Conservation (phyloP, 2,113 vertebrate species). For the Casuarius casuarius region DNA sequence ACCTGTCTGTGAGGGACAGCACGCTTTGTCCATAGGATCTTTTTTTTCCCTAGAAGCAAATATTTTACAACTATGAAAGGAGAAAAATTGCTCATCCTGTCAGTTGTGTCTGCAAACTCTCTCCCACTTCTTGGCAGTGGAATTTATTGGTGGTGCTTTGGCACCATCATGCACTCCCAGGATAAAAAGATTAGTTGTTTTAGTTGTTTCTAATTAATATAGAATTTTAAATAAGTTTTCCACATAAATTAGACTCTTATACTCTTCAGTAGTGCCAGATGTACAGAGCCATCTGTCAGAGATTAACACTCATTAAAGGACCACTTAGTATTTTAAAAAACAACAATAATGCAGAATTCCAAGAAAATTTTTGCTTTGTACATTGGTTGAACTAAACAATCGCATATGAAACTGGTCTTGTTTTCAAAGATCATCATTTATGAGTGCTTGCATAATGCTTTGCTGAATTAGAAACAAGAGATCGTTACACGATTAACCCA, state of each 20-base stretch:
- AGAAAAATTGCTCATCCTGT: background rate
- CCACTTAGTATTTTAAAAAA: background rate
- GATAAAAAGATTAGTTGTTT: constrained; percentile 51
- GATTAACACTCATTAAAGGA: constrained; percentile 48
- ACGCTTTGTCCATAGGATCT: background rate
- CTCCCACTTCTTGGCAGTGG: constrained; percentile 12
- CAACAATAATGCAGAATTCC: background rate
- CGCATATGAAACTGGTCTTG: constrained; percentile 10
- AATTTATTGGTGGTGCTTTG: constrained; percentile 52
- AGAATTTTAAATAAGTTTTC: constrained; percentile 47
- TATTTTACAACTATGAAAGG: constrained; percentile 1
- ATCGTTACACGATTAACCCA: background rate
- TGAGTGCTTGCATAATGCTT: constrained; percentile 15
- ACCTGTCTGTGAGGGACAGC: background rate
- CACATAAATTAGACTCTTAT: constrained; percentile 35
- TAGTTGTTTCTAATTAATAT: constrained; percentile 46
- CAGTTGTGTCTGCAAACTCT: background rate
- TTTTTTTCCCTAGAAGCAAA: background rate
- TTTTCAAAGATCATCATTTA: constrained; percentile 16
- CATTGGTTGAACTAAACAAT: constrained; percentile 40
- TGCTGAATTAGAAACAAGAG: background rate
- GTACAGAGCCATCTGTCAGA: constrained; percentile 51
- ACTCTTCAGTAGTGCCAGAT: constrained; percentile 46
- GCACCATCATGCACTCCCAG: constrained; percentile 12
- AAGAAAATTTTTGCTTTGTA: constrained; percentile 35